phyloP scores from a whole-genome alignment of 1,140 invertebrate genomes.

The Leptinotarsa undecemlineata region DNA sequence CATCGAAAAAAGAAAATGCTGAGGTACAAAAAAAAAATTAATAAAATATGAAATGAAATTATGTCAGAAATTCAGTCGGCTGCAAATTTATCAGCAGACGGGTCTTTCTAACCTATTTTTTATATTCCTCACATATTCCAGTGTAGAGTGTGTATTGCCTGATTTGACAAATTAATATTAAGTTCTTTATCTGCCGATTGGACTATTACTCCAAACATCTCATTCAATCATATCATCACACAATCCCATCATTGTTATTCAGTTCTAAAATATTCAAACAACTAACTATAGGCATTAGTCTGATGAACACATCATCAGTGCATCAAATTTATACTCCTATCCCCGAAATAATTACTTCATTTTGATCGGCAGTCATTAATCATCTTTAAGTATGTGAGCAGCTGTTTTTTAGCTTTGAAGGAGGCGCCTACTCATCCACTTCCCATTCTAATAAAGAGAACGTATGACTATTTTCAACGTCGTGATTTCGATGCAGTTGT shows the following conservation, averaged over 20 bases:
- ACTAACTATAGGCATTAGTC: neutral
- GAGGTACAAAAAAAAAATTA: too few relatives aligned
- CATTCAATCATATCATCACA: too few relatives aligned
- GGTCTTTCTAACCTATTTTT: too few relatives aligned
- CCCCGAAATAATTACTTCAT: neutral
- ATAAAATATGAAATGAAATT: too few relatives aligned
- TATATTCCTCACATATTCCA: too few relatives aligned
- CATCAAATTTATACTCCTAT: neutral
- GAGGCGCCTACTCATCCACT: neutral
- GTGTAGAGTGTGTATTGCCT: too few relatives aligned
- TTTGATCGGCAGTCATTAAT: neutral
- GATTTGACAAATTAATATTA: too few relatives aligned
- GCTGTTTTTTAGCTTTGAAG: neutral
- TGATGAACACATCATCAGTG: neutral
- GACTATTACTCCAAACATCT: too few relatives aligned
- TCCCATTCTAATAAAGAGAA: neutral
- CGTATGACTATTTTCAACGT: neutral
- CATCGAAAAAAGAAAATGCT: too few relatives aligned
- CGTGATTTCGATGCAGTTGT: conserved; percentile 2
- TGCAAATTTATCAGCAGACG: too few relatives aligned
- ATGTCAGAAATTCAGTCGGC: too few relatives aligned
- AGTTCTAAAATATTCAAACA: neutral
- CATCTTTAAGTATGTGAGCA: neutral
- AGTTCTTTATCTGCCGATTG: too few relatives aligned
- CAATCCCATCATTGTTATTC: neutral